Conservation (phyloP, 2,113 vertebrate genomes). For the Machaerirhynchus nigripectus region DNA sequence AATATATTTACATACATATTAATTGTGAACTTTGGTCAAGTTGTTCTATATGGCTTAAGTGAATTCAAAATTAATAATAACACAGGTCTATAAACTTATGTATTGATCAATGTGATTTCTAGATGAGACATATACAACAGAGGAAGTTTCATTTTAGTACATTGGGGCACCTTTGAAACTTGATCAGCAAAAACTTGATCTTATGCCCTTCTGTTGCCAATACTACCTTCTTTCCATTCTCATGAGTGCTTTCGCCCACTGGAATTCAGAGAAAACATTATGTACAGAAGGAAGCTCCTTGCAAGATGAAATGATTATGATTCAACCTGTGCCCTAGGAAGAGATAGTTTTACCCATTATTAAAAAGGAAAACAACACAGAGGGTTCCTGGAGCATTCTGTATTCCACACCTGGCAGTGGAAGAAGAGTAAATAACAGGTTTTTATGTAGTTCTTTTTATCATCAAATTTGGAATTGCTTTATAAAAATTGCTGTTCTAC, state of each 20-base stretch:
- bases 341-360: background rate
- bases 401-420: background rate
- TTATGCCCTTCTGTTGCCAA: background rate
- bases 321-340: background rate
- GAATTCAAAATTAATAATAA: conserved; percentile 35
- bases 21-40: conserved; percentile 6
- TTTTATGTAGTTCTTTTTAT: background rate
- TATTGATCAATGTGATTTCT: background rate
- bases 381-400: background rate
- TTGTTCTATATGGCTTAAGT: background rate
- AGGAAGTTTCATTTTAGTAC: conserved; percentile 9
- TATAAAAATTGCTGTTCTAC: background rate
- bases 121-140: background rate
- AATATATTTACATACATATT: conserved; percentile 15
- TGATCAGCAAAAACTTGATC: background rate
- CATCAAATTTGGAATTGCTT: background rate
- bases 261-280: background rate
- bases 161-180: background rate
- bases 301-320: background rate
- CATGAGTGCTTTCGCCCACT: background rate
- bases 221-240: background rate
- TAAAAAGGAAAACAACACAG: background rate
- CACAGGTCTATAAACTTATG: background rate
- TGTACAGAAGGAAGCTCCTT: background rate
- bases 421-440: background rate